phyloP scores from a whole-genome alignment of 2,888 invertebrate genomes.

The Melitaea athalia region DNA sequence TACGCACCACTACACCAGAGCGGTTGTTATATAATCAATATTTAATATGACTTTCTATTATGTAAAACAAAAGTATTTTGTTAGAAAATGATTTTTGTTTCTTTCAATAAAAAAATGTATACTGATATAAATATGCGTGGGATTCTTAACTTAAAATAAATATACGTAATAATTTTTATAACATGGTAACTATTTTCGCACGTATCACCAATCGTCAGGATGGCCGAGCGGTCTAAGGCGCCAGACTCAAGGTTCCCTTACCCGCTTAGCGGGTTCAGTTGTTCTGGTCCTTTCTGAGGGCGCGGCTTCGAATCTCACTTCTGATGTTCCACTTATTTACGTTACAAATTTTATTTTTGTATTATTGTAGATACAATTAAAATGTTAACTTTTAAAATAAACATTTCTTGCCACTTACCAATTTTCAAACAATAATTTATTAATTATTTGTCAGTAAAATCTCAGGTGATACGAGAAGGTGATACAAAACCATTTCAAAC shows the following conservation, averaged over 20 bases:
- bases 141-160: not conserved
- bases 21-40: no score
- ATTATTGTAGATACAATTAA: no score
- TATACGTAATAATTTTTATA: not conserved
- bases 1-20: no score
- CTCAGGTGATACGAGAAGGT: not conserved
- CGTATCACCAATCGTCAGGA: conserved; percentile 8
- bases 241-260: conserved; percentile 28
- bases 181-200: not conserved
- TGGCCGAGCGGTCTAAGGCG: conserved; percentile 31
- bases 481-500: not conserved
- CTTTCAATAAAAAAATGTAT: no score
- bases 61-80: no score
- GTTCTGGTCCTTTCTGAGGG: conserved; percentile 32
- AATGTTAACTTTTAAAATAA: no score
- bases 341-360: no score
- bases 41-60: no score
- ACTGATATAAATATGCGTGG: no score
- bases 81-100: no score
- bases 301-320: conserved; percentile 31
- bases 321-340: conserved; percentile 17
- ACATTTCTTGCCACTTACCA: no score
- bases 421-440: no score
- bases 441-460: not conserved
- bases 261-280: conserved; percentile 19